Evolutionary conservation across 2,113 vertebrate genomes (phyloP), one percentile per base, ranked within the genome.

Genomic region (Tachycineta bicolor): DNA sequence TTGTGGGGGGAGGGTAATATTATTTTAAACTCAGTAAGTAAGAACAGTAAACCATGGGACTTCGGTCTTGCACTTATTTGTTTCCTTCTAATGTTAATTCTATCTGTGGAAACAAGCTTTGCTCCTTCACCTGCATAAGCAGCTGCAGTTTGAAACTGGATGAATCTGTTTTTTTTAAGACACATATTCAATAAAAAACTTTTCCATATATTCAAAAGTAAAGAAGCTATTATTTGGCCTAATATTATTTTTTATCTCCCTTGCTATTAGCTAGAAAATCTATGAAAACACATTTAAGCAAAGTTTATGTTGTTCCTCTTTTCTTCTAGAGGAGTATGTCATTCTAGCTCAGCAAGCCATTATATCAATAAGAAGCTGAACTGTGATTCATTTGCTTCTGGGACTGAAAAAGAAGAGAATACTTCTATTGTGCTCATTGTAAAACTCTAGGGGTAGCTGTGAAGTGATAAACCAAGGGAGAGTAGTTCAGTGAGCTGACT

Each of bases 1-100:
- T 68, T 44, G 20, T 14, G 2, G 2, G 15, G 1, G 3, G 25
- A 9, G 11, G 2, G 5, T 50, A 37, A 82, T 31, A 10, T 22
- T 56, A 55, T 80, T 62, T 79, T 64, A 65, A 65, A 74, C 60
- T 82, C 23, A 33, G 39, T 56, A 60, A 31, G 8, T 37, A 16
- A 62, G 55, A 89, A 37, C 8, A 75, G 3, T 28, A 64, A 55
- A 34, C 5, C 11, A 26, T 22, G 50, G 46, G 11, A 55, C 10
- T 55, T 46, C 55, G n/a, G 10, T 39, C 16, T 70, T 63, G 25
- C 37, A 31, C 6, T 67, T 5, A 43, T 84, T 91, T 63, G 44
- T 91, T 91, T 86, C 39, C 24, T 71, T 87, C 31, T 39, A 33
- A 37, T 49, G 24, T 31, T 71, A 93, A 56, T 49, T 58, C 9